Evolutionary conservation across 2,888 invertebrate genomes (phyloP), one percentile per base, ranked within the genome.

Genomic region (Brassicogethes aeneus): DNA sequence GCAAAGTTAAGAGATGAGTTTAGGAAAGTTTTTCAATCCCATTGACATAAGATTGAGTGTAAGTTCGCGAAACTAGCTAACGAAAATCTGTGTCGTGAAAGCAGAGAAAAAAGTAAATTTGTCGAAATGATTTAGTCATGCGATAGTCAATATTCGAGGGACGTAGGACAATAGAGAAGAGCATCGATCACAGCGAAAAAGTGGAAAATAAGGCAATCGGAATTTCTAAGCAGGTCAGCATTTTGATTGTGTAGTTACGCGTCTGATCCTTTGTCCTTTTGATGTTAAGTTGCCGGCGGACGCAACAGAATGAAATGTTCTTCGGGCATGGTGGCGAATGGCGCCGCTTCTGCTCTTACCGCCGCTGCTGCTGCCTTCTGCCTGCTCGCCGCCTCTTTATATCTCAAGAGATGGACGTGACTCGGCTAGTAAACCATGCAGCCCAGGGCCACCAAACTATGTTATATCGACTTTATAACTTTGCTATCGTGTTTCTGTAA

Each of bases 321-420:
- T 29, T 40, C 36, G 23, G 40, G 32, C 16, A 23, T 29, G 10
- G n/a, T n/a, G n/a, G n/a, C n/a, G n/a, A n/a, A n/a, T n/a, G n/a
- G n/a, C n/a, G n/a, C n/a, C n/a, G n/a, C n/a, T n/a, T n/a, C n/a
- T n/a, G n/a, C n/a, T n/a, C n/a, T n/a, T n/a, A n/a, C n/a, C n/a
- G n/a, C n/a, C n/a, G n/a, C n/a, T n/a, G n/a, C n/a, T n/a, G n/a
- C n/a, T n/a, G n/a, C n/a, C n/a, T n/a, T n/a, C n/a, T n/a, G n/a
- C n/a, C n/a, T n/a, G n/a, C n/a, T n/a, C n/a, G n/a, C n/a, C n/a
- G n/a, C n/a, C n/a, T n/a, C 52, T 54, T 53, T 54, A 51, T 47
- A 41, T 47, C 45, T 44, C 44, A 39, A 38, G 53, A 55, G 52
- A 50, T 43, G 54, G 55, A 55, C 60, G 60, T 60, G 59, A 59